Evolutionary conservation across 2,888 invertebrate genomes (phyloP).

Genomic region (Caradrina kadenii): DNA sequence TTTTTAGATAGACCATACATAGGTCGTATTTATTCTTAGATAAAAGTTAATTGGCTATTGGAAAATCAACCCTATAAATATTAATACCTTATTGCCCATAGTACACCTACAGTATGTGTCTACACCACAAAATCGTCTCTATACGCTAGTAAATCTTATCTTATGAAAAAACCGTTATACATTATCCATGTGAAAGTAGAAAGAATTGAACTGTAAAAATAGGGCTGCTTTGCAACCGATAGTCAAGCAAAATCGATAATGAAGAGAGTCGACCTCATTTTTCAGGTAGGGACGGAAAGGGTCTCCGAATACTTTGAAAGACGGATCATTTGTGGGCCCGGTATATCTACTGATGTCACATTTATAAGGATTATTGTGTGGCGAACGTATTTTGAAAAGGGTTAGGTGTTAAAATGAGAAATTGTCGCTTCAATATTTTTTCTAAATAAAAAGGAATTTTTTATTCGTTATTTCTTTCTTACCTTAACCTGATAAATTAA

Average conservation of each 20-base stretch:
- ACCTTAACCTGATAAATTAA: no score
- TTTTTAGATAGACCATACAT: no score
- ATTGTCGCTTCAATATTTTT: not conserved
- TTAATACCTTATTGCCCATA: no score
- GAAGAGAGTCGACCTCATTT: slow-evolving; percentile 55
- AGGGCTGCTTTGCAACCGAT: slow-evolving; percentile 48
- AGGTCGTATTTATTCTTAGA: no score
- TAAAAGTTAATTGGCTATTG: no score
- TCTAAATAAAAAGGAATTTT: no score
- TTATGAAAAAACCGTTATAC: slow-evolving; percentile 22
- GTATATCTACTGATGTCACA: slow-evolving; percentile 31
- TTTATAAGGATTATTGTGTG: slow-evolving; percentile 44
- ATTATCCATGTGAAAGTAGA: slow-evolving; percentile 40
- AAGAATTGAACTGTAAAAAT: slow-evolving; percentile 55
- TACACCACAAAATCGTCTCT: no score
- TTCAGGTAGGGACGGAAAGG: slow-evolving; percentile 51
- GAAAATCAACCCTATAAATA: no score
- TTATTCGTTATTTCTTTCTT: no score
- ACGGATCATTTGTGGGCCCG: slow-evolving; percentile 45
- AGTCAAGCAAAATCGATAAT: slow-evolving; percentile 58
- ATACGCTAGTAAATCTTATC: not conserved
- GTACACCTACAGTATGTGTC: no score
- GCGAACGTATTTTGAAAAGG: slow-evolving; percentile 37
- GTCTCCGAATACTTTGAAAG: slow-evolving; percentile 42
- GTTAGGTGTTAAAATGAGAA: slow-evolving; percentile 29